A percentile compares a stretch with the other conserved stretches of the same genome.
Evolutionary conservation across 1,140 invertebrate genomes (phyloP).

Genomic region (Drosophila guanche): DNA sequence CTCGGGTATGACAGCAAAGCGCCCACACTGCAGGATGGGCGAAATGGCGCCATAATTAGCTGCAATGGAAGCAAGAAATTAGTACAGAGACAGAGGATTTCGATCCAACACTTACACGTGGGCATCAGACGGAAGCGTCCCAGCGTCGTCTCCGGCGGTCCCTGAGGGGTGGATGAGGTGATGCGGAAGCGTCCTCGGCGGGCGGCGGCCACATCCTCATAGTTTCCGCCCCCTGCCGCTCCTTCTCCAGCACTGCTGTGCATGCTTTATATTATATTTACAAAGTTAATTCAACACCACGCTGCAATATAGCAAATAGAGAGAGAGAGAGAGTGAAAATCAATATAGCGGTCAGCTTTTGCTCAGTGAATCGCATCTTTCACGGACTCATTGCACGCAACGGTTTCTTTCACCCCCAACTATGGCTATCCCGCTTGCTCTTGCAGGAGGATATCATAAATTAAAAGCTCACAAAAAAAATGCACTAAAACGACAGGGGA

Average conservation of each 20-base stretch:
- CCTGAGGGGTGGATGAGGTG: conserved; percentile 72
- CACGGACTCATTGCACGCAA: conserved; percentile 25
- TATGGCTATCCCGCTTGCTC: background rate
- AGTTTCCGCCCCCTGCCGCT: conserved; percentile 59
- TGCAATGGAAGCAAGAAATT: conserved; percentile 34
- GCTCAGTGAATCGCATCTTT: background rate
- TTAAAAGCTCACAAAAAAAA: conserved; percentile 10
- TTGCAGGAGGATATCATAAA: conserved; percentile 4
- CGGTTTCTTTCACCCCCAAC: conserved; percentile 3
- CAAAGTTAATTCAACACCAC: conserved; percentile 10
- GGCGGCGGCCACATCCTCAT: conserved; percentile 78
- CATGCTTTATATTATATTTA: conserved; percentile 39
- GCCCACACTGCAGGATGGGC: conserved; percentile 80
- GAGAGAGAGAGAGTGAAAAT: conserved; percentile 27
- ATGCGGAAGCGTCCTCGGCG: conserved; percentile 81
- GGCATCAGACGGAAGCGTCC: conserved; percentile 83
- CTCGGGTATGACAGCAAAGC: conserved; percentile 83
- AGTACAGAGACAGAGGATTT: background rate
- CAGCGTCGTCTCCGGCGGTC: conserved; percentile 78
- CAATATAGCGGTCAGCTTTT: conserved; percentile 20
- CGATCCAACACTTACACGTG: conserved; percentile 67
- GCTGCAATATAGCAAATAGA: conserved; percentile 29
- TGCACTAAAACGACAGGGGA: conserved; percentile 9
- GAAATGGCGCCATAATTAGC: conserved; percentile 83
- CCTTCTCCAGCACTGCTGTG: conserved; percentile 64